A percentile compares a stretch with the other conserved stretches of the same genome.
phyloP scores from a whole-genome alignment of 2,113 vertebrate genomes.

The Pseudonaja textilis region DNA sequence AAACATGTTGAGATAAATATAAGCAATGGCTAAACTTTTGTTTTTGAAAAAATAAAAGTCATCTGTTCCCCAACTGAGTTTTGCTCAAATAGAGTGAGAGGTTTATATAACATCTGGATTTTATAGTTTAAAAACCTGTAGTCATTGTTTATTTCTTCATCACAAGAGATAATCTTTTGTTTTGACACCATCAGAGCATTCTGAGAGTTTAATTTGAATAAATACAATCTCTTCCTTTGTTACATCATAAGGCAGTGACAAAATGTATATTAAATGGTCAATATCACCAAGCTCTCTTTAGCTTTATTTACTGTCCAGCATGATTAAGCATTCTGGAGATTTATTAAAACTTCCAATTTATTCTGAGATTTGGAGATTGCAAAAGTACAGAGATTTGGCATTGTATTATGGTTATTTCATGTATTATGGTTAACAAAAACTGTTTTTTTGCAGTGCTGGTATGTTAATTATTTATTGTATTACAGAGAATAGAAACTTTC shows the following conservation, averaged over 20 bases:
- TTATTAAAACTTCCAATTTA: neutral
- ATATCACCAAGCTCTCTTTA: neutral
- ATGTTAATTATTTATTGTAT: neutral
- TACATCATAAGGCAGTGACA: neutral
- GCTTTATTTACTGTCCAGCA: neutral
- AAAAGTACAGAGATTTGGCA: neutral
- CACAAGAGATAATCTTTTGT: neutral
- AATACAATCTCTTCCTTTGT: neutral
- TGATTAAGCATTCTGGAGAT: neutral
- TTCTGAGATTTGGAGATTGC: neutral
- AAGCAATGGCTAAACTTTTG: neutral
- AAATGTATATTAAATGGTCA: neutral
- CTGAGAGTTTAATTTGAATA: neutral
- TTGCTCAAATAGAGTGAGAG: neutral
- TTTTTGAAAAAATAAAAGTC: neutral
- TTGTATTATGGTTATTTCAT: neutral
- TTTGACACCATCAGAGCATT: neutral
- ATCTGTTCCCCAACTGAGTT: neutral
- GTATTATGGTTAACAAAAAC: neutral
- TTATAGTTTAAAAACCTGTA: neutral
- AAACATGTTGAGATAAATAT: neutral
- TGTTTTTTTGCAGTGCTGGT: neutral
- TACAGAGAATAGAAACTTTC: neutral
- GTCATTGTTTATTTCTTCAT: neutral
- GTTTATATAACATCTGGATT: neutral